These are phyloP conservation scores for Caradrina clavipalpis DNA, from an alignment of 2,888 invertebrate genomes.

Conservation along the genomic window DNA sequence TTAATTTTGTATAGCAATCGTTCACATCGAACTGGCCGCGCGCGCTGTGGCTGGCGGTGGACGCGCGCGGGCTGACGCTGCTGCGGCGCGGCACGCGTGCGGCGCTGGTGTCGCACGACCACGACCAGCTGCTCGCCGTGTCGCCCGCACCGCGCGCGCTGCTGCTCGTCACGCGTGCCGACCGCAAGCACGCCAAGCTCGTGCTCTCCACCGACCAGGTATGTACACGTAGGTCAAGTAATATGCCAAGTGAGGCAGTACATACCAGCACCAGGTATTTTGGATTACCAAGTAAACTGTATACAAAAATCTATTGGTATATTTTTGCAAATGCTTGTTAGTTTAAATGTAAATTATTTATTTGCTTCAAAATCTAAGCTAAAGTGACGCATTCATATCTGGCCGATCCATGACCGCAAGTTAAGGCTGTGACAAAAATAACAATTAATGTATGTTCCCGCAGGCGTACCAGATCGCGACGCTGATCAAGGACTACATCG, in stretches of 20 bases:
- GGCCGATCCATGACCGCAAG: neutral
- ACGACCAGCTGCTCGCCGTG: slow-evolving; percentile 96
- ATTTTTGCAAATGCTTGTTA: too few relatives aligned
- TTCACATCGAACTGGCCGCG: slow-evolving; percentile 99
- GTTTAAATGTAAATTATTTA: too few relatives aligned
- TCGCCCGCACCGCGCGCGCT: slow-evolving; percentile 97
- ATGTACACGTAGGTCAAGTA: slow-evolving; percentile 40
- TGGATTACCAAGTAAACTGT: too few relatives aligned
- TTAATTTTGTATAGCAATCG: slow-evolving; percentile 93
- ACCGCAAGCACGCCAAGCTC: slow-evolving; percentile 97
- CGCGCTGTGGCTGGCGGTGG: slow-evolving; percentile 97
- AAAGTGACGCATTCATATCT: neutral
- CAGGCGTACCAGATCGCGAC: slow-evolving; percentile 98
- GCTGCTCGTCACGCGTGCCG: slow-evolving; percentile 97
- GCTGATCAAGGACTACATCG: slow-evolving; percentile 96
- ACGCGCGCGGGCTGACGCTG: slow-evolving; percentile 97
- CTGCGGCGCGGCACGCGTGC: slow-evolving; percentile 97
- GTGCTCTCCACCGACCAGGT: slow-evolving; percentile 98
- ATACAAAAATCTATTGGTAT: too few relatives aligned
- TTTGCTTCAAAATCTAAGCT: too few relatives aligned
- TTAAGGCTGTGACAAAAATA: neutral
- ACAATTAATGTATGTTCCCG: slow-evolving; percentile 12
- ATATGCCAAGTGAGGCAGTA: too few relatives aligned
- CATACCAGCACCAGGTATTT: too few relatives aligned
- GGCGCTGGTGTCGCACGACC: slow-evolving; percentile 97